Conservation (phyloP, 2,888 invertebrate genomes). For the Tipula confusa region DNA sequence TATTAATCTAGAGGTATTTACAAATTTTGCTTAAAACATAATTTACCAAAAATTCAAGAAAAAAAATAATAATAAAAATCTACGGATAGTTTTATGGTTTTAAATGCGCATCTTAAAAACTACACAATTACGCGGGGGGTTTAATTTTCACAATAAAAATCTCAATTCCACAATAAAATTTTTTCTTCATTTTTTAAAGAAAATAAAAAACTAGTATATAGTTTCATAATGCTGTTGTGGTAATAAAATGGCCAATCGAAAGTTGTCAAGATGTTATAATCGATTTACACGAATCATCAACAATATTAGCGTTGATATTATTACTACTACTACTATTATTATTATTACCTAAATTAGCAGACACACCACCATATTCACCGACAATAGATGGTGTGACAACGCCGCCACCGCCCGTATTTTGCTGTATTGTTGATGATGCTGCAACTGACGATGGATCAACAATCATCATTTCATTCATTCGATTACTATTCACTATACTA, state of each 20-base stretch:
- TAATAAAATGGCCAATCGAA: slow-evolving; percentile 35
- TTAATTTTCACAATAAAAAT: not conserved
- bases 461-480: slow-evolving; percentile 32
- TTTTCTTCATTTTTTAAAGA: not conserved
- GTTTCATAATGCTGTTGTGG: slow-evolving; percentile 25
- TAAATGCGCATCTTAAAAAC: not conserved
- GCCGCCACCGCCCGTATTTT: not conserved
- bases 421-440: slow-evolving; percentile 31
- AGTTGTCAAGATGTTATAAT: slow-evolving; percentile 53
- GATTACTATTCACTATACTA: slow-evolving; percentile 31
- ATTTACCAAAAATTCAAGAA: not conserved
- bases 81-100: not conserved
- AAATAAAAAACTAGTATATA: not conserved
- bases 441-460: slow-evolving; percentile 38
- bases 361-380: slow-evolving; percentile 33
- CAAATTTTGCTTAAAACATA: not conserved
- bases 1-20: slow-evolving; percentile 14
- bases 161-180: not conserved
- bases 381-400: not conserved
- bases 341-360: slow-evolving; percentile 6
- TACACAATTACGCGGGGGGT: not conserved
- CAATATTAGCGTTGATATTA: slow-evolving; percentile 48
- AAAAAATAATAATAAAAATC: not conserved
- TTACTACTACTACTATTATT: slow-evolving; percentile 21
- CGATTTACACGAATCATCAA: slow-evolving; percentile 55